Evolutionary conservation across 2,113 vertebrate species (phyloP).

Genomic region (Chloropsis hardwickii): DNA sequence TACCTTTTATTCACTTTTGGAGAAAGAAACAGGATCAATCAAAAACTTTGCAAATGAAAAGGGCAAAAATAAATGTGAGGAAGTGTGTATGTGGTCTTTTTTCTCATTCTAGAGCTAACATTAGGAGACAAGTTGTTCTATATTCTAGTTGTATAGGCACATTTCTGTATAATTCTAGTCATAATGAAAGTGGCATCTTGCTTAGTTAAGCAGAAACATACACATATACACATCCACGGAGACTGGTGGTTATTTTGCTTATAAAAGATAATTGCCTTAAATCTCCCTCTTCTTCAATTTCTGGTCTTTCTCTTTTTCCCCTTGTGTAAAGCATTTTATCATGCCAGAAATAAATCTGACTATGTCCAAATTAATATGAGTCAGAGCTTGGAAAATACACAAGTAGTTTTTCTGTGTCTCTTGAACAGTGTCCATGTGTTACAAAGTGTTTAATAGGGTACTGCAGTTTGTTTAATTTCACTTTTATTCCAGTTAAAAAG

Average conservation of each 20-base stretch:
- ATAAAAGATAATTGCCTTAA: background rate
- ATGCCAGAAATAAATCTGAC: conserved; percentile 12
- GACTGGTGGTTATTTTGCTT: background rate
- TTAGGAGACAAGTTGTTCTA: background rate
- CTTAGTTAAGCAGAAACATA: background rate
- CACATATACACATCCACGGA: background rate
- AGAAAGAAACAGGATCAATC: background rate
- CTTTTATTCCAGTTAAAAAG: conserved; percentile 20
- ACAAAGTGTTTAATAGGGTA: conserved; percentile 1
- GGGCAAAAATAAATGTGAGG: background rate
- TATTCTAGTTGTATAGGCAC: background rate
- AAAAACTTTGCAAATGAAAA: background rate
- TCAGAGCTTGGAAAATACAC: conserved; percentile 28
- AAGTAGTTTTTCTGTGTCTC: conserved; percentile 15
- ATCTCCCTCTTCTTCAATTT: background rate
- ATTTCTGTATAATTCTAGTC: background rate
- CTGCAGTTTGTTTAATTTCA: conserved; percentile 17
- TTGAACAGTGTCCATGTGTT: conserved; percentile 34
- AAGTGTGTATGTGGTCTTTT: accelerated
- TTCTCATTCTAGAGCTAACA: background rate
- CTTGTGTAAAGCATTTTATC: background rate
- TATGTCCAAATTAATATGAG: conserved; percentile 34
- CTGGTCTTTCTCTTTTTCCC: background rate
- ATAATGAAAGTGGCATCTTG: background rate
- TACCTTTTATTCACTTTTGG: background rate